Percentiles rank a stretch among this genome's conserved stretches.
Evolutionary conservation across 2,113 vertebrate genomes (phyloP).

Genomic region (Chaetodon auriga): DNA sequence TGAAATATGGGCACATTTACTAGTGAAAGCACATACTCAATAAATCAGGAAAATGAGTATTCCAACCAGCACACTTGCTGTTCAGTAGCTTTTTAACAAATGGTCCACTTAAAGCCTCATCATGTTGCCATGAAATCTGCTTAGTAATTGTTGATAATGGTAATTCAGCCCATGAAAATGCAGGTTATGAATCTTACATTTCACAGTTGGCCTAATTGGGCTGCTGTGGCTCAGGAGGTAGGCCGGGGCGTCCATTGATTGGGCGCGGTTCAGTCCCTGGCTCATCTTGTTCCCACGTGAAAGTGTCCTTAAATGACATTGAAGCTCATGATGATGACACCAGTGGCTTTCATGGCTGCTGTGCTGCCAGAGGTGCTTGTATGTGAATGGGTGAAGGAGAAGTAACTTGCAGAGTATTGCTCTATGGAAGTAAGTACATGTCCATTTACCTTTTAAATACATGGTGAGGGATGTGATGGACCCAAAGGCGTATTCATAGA

Average conservation of each 20-base stretch:
- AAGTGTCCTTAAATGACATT: not conserved
- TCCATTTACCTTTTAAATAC: not conserved
- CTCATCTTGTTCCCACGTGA: not conserved
- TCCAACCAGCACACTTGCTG: not conserved
- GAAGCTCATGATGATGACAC: no score
- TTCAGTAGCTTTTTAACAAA: not conserved
- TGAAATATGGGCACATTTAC: no score
- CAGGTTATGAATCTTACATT: not conserved
- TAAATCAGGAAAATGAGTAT: not conserved
- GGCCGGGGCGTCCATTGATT: not conserved
- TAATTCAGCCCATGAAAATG: slow-evolving; percentile 5
- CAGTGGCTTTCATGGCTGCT: no score
- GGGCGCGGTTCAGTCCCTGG: not conserved
- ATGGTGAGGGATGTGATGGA: not conserved
- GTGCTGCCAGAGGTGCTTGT: no score
- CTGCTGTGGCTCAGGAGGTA: no score
- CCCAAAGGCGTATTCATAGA: not conserved
- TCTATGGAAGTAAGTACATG: not conserved
- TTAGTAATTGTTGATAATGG: not conserved
- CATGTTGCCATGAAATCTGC: not conserved
- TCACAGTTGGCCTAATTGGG: not conserved
- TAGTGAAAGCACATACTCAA: not conserved
- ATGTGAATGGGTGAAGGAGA: no score
- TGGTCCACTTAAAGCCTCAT: not conserved
- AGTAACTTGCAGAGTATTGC: not conserved